Conservation (phyloP, 1,140 invertebrate species). For the Trichonephila inaurata region DNA sequence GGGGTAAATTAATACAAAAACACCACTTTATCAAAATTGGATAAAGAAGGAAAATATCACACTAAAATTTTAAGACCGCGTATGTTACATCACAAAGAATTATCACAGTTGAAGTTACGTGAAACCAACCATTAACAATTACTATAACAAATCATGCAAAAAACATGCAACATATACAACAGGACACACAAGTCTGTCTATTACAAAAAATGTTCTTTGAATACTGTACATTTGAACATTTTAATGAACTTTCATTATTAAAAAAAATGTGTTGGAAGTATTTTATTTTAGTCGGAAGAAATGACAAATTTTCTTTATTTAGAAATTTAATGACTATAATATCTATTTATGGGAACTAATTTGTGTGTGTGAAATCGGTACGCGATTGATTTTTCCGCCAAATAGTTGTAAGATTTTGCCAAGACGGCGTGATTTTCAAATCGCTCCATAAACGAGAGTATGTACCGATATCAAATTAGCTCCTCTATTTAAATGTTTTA, state of each 20-base stretch:
- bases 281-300: neutral
- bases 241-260: neutral
- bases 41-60: slow-evolving; percentile 29
- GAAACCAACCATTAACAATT: slow-evolving; percentile 17
- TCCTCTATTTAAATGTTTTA: too few species aligned
- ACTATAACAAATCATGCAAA: neutral
- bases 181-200: neutral
- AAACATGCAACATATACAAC: neutral
- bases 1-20: neutral
- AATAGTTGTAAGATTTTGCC: too few species aligned
- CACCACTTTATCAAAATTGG: neutral
- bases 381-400: too few species aligned
- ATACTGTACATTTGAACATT: neutral
- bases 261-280: neutral
- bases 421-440: too few species aligned
- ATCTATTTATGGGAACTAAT: neutral
- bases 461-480: too few species aligned
- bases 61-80: slow-evolving; percentile 6
- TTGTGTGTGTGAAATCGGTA: too few species aligned
- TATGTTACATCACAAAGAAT: slow-evolving; percentile 38
- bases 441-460: too few species aligned
- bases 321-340: neutral
- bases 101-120: slow-evolving; percentile 42
- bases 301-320: neutral
- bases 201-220: neutral